Evolutionary conservation across 2,797 vertebrate species (phyloP), one percentile per base, ranked within the genome.

Genomic region (Hydrocynus forskahlii): DNA sequence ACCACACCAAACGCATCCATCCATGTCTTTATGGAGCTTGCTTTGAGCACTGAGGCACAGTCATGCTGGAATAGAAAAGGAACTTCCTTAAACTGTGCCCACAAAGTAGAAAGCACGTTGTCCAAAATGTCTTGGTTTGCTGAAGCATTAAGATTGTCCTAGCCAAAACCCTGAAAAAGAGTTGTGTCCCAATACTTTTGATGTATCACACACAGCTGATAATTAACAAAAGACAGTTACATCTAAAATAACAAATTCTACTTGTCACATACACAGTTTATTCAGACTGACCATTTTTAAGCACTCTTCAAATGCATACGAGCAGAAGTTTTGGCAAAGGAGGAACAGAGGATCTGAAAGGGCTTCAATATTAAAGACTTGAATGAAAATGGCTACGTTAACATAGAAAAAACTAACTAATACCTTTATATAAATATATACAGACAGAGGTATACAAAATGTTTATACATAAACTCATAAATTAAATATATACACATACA

Each of bases 371-470:
- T 21, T 75, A 38, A 68, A 57, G 62, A 66, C 71, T 55, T 75
- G 8, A 48, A 72, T 38, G 50, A 71, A 71, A 71, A 54, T 69
- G 40, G 54, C 25, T 57, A 73, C 35, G 13, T 45, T 73, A 55
- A 73, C 71, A 73, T 73, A 57, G 50, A 73, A 73, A 71, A 72
- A 73, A 38, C 25, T 13, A 73, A 72, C n/a, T 1, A 60, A 80
- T 59, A 68, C 70, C 5, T 29, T 82, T 38, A 78, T 73, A 67
- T 57, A 72, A 73, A 87, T 71, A 86, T 91, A 89, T 89, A 92
- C 92, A 93, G 90, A 76, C 43, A 83, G 83, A 83, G 84, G 70
- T 71, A 83, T 59, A 81, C 48, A 83, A 75, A 76, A 76, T 78
- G 8, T 79, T 66, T 57, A n/a, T 80, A 78, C 48, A 78, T 68